Conservation (phyloP, 2,113 vertebrate species). For the Pardalotus punctatus region DNA sequence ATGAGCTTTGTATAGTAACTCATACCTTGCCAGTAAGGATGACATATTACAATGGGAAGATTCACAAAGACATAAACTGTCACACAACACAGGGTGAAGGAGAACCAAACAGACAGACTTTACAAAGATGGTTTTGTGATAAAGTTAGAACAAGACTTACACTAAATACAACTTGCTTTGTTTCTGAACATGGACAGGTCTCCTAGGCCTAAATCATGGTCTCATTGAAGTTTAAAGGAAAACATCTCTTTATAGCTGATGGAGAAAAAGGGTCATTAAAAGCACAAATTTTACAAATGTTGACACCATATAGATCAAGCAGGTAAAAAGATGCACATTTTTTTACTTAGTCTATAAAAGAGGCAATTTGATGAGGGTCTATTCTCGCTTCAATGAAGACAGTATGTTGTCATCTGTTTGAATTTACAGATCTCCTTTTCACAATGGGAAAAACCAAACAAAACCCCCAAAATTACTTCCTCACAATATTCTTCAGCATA, state of each 20-base stretch:
- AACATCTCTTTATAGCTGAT: not conserved
- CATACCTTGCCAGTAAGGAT: not conserved
- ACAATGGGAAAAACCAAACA: not conserved
- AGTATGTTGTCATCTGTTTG: not conserved
- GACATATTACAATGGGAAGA: not conserved
- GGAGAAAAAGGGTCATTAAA: not conserved
- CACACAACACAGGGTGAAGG: not conserved
- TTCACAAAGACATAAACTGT: not conserved
- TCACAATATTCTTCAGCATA: not conserved
- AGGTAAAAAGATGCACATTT: not conserved
- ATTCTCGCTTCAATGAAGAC: not conserved
- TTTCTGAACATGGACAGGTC: not conserved
- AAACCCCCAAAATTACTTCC: rapidly evolving
- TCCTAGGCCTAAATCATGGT: not conserved
- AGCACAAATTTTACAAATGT: not conserved
- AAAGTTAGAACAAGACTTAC: not conserved
- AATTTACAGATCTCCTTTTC: not conserved
- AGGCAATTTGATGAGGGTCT: not conserved
- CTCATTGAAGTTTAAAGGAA: not conserved
- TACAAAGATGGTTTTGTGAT: not conserved
- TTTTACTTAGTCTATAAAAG: not conserved
- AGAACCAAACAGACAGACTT: not conserved
- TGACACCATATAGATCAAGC: not conserved
- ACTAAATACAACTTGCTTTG: not conserved
- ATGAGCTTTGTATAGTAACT: not conserved